These are phyloP conservation scores for Neodiprion pinetum DNA, from an alignment of 1,140 invertebrate genomes.

Conservation along the genomic window DNA sequence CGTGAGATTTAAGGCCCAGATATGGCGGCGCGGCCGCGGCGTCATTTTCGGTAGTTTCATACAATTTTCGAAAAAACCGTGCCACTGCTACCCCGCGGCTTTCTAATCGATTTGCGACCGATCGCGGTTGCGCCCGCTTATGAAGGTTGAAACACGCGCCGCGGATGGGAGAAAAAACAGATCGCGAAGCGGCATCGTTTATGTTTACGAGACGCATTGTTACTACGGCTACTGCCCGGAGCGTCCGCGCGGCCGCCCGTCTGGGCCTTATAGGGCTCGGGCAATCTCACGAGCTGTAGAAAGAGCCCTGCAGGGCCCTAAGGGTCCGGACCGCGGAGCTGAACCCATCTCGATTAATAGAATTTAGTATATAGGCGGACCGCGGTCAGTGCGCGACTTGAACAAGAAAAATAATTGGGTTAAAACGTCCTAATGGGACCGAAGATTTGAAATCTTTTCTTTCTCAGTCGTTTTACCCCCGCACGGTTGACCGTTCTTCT, in stretches of 20 bases:
- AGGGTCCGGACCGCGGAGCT: conserved; percentile 27
- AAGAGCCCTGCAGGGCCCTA: not conserved
- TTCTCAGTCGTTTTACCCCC: not conserved
- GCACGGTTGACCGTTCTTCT: too few relatives aligned
- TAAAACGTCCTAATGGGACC: conserved; percentile 24
- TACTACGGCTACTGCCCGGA: conserved; percentile 40
- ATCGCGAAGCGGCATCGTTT: conserved; percentile 58
- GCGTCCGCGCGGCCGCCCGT: conserved; percentile 47
- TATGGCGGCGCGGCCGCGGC: too few relatives aligned
- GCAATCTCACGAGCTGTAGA: conserved; percentile 33
- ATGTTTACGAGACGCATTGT: conserved; percentile 63
- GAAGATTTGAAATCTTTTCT: not conserved
- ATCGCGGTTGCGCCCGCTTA: not conserved
- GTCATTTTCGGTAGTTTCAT: too few relatives aligned
- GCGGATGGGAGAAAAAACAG: not conserved
- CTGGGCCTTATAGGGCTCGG: conserved; percentile 53
- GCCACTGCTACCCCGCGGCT: too few relatives aligned
- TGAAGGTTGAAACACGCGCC: not conserved
- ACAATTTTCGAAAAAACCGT: too few relatives aligned
- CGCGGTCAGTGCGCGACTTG: conserved; percentile 10
- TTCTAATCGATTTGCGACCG: too few relatives aligned
- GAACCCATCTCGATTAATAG: conserved; percentile 44
- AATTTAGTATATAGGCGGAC: conserved; percentile 35
- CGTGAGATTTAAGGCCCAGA: too few relatives aligned
- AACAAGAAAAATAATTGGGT: conserved; percentile 39